Conservation (phyloP, 2,797 vertebrate genomes). For the Betta splendens region DNA sequence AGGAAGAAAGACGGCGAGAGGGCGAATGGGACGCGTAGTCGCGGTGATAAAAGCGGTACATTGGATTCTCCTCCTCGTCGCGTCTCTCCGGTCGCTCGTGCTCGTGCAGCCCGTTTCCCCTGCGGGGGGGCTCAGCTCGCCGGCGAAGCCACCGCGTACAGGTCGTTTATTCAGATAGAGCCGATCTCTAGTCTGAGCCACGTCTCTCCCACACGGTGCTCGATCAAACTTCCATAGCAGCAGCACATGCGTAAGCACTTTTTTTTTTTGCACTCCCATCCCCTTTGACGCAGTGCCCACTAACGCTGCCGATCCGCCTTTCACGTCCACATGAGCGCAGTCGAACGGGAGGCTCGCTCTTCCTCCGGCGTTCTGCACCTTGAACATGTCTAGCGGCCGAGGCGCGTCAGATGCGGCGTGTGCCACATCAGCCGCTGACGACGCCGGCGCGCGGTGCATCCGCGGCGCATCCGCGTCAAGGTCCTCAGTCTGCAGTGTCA, state of each 20-base stretch:
- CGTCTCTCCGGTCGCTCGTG: too few species aligned
- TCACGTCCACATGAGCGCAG: conserved; percentile 19
- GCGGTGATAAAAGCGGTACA: too few species aligned
- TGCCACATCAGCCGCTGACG: conserved; percentile 22
- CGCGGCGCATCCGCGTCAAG: conserved; percentile 13
- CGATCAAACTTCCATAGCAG: conserved; percentile 41
- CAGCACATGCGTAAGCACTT: conserved; percentile 60
- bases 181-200: conserved; percentile 3
- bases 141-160: conserved; percentile 40
- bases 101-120: not conserved
- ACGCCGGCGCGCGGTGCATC: conserved; percentile 17
- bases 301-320: conserved; percentile 23
- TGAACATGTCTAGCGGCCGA: conserved; percentile 7
- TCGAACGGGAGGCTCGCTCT: conserved; percentile 10
- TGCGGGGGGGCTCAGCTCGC: conserved; percentile 50
- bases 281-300: conserved; percentile 77
- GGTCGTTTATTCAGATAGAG: conserved; percentile 7
- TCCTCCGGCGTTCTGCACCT: not conserved
- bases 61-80: too few species aligned
- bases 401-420: conserved; percentile 23
- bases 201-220: not conserved
- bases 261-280: conserved; percentile 39
- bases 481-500: conserved; percentile 44
- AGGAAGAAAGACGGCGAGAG: not conserved
- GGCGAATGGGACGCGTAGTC: not conserved